Base-by-base conservation (phyloP, 2,797 vertebrate species). In the Pseudochromis fuscus region DNA sequence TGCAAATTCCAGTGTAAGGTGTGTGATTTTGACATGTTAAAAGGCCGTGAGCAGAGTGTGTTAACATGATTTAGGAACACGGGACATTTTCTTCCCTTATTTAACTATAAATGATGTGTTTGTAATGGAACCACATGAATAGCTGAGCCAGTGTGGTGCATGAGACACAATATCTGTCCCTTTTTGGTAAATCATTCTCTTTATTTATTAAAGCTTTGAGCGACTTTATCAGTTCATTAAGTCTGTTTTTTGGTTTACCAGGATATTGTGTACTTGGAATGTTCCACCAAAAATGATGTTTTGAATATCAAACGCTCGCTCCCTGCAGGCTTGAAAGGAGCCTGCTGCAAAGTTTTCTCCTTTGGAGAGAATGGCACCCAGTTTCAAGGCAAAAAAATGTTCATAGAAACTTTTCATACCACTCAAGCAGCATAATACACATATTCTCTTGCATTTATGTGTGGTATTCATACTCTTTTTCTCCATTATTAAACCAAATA, bases 1-100 rank as follows among this genome's bases (percentile, higher is more conserved):
- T 85, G 58, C 45, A 35, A 67, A 86, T 77, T 55, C 10, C 19
- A 10, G 8, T 24, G 31, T 33, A 48, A 73, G 21, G 76, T 57
- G 23, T 59, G 60, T 51, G 49, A 49, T 42, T 52, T 62, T 24
- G 51, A 30, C 51, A 55, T 45, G 65, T 68, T 45, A n/a, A 21
- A 52, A 64, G 9, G 63, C 79, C 58, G 21, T 31, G 40, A 69
- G 77, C 71, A 63, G 75, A 62, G 21, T 24, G 8, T 33, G 59
- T 49, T 52, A 38, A 45, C 4, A 58, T 78, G 46, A 75, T 71
- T 71, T 61, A 45, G 45, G 19, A 53, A 19, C 37, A 25, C 33
- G 13, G 44, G 40, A 7, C 11, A 58, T 81, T 63, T 85, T 73
- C 75, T 30, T 57, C 12, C 27, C 24, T 4, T 61, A 30, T 60